Evolutionary conservation across 2,888 invertebrate species (phyloP), one percentile per base, ranked within the genome.

Genomic region (Diarsia brunnea): DNA sequence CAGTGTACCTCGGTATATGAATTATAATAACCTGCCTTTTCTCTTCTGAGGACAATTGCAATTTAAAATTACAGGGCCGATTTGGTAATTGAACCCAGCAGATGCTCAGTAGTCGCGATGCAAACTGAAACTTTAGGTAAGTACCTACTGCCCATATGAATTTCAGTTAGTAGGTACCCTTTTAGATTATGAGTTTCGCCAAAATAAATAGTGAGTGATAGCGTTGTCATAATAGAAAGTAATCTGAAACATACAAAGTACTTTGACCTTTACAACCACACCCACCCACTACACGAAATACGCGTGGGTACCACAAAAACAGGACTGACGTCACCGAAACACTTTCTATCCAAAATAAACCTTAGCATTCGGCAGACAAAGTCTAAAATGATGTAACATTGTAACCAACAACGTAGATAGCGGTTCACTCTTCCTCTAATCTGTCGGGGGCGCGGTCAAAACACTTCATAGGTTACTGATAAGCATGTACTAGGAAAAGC

Each of bases 361-460:
- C 73, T 61, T 79, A 73, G 60, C 7, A 24, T 21, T 2, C 0
- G 0, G 1, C n/a, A 0, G 0, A 0, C n/a, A 84, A 70, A 84
- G 84, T 72, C 64, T 31, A 75, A 69, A 84, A 68, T 70, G 43
- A 53, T 43, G 11, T 58, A 70, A 70, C 38, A 64, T 47, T 31
- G 21, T 51, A 49, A 49, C 16, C 14, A 58, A 58, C 38, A 68
- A 61, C 63, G n/a, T 14, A 69, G 70, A 86, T 86, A 86, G 58
- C 70, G 1, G 65, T 12, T 47, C 27, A 71, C 38, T 78, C 45
- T 77, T 72, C 51, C 55, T 66, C 11, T 71, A 68, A 86, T 87
- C 87, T 58, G 67, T 0, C 70, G 84, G 87, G 65, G 87, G 87
- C 87, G 84, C 87, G 84, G 84, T 87, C 87, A 84, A 83, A 84